Base-by-base conservation (phyloP, 1,140 invertebrate genomes). In the Eupristina koningsbergeri region DNA sequence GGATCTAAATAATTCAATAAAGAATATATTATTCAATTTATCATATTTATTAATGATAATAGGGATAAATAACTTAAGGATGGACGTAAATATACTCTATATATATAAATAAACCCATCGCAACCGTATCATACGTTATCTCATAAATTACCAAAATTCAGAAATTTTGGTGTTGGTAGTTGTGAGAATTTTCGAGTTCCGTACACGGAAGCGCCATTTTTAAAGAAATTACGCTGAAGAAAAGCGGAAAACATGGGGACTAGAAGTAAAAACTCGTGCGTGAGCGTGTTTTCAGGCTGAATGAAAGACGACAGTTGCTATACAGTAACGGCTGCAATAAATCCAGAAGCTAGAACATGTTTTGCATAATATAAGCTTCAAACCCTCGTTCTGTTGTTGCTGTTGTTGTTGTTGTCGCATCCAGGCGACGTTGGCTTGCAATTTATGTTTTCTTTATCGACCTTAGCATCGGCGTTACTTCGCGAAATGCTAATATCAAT, bases 301-400 rank as follows among this genome's bases (percentile, higher is more conserved):
- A 84, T 80, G 81, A 85, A 86, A 83, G 87, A 84, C 85, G 84
- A 87, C 86, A 87, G 87, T 88, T 85, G 88, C n/a, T 77, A 86
- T 89, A 87, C 87, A 88, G 89, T 91, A 92, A 92, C 87, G 88
- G 88, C 87, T 86, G 86, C 89, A 88, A 91, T 92, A 92, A 92
- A 92, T 92, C 88, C 86, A 89, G 76, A 75, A 81, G 84, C 89
- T 88, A 90, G 90, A 89, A 91, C 89, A 92, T 90, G 90, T 89
- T 91, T 91, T 91, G 89, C 91, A 92, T 92, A 92, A 92, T 92
- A 90, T 92, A 92, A 92, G 88, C 89, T 89, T 87, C 87, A 88
- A 89, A 87, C 79, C 45, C n/a, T 71, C 0, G 19, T 41, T 2
- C 29, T 31, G 39, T 36, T 41, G 26, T 41, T n/a, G n/a, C n/a